A percentile compares a stretch with the other conserved stretches of the same genome.
Conservation (phyloP, 2,888 invertebrate genomes). For the Polietes domitor region DNA sequence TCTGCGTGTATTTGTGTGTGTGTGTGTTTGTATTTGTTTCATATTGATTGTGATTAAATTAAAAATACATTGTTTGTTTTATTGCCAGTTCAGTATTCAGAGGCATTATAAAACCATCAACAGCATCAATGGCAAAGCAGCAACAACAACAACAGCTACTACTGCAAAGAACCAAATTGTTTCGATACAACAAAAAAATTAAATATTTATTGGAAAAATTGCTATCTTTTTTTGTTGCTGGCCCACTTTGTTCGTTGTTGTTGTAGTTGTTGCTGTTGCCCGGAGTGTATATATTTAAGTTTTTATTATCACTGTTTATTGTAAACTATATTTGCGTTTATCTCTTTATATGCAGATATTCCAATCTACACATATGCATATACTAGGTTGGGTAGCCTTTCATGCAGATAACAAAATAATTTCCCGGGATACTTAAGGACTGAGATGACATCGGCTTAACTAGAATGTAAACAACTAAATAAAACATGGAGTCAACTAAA, state of each 20-base stretch:
- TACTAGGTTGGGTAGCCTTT: background rate
- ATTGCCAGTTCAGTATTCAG: background rate
- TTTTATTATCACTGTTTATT: constrained; percentile 1
- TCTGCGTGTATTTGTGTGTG: no score
- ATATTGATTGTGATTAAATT: constrained; percentile 51
- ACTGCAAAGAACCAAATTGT: constrained; percentile 22
- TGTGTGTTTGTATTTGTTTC: background rate
- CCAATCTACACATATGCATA: background rate
- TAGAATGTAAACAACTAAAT: no score
- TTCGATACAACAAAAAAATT: constrained; percentile 16
- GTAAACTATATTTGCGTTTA: constrained; percentile 11
- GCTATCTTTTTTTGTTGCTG: background rate
- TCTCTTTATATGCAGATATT: constrained; percentile 19
- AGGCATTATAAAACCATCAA: constrained; percentile 21
- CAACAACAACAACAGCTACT: background rate
- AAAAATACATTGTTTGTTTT: constrained; percentile 54
- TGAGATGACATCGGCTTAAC: no score
- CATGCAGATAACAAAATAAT: no score
- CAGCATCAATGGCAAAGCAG: background rate
- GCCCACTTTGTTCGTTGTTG: no score
- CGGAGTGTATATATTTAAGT: background rate
- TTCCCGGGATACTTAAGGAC: no score
- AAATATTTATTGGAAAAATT: constrained; percentile 57
- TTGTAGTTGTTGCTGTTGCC: no score
- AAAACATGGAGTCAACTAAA: no score